Percentiles rank a stretch among this genome's conserved stretches.
These are phyloP conservation scores for Drosophila kohkoa DNA, from an alignment of 1,140 invertebrate genomes.

Conservation along the genomic window DNA sequence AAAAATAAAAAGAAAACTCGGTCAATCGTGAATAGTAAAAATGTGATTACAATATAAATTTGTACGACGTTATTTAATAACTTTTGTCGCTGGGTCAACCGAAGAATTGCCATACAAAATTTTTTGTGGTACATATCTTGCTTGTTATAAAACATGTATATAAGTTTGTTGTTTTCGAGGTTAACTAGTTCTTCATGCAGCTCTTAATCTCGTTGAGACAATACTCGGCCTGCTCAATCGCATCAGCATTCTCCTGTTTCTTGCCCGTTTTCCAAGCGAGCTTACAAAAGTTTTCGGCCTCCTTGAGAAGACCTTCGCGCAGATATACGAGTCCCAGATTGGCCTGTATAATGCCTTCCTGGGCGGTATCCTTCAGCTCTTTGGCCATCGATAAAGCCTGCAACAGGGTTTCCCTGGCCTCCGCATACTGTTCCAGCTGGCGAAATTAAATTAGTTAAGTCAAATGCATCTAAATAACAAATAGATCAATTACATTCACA, in stretches of 20 bases:
- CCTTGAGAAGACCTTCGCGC: conserved; percentile 88
- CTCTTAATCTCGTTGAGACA: conserved; percentile 89
- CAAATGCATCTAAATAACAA: background rate
- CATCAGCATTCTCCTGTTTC: conserved; percentile 88
- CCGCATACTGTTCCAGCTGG: conserved; percentile 88
- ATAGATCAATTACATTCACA: conserved; percentile 82
- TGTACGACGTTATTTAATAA: conserved; percentile 1
- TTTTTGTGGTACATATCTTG: background rate
- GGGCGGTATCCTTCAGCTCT: conserved; percentile 87
- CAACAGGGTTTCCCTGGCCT: conserved; percentile 90
- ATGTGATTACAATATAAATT: background rate
- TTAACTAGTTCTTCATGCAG: conserved; percentile 29
- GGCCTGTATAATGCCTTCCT: conserved; percentile 91
- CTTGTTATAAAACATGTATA: conserved; percentile 8
- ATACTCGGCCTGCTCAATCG: conserved; percentile 88
- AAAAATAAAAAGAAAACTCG: too few species aligned
- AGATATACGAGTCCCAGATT: conserved; percentile 94
- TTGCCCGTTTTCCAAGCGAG: conserved; percentile 89
- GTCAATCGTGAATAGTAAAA: too few species aligned
- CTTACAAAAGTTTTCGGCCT: conserved; percentile 90
- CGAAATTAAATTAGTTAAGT: background rate
- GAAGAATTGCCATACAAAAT: background rate
- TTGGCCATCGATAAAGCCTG: conserved; percentile 90
- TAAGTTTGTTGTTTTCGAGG: conserved; percentile 5
- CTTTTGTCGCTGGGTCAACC: background rate